phyloP scores from a whole-genome alignment of 2,797 vertebrate species.

The Simalia tracyae region DNA sequence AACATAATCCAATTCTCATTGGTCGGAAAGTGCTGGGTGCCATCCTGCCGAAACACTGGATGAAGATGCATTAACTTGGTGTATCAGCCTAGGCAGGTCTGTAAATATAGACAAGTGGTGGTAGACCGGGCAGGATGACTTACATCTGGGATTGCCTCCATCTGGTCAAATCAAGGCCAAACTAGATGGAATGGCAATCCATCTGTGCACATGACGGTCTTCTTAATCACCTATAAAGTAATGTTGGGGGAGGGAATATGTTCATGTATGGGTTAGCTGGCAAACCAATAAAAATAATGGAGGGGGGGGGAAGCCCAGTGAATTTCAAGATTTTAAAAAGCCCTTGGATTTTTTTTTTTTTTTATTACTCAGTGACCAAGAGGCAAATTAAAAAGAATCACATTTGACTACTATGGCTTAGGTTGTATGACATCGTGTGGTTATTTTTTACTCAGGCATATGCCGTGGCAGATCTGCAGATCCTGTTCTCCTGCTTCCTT shows the following conservation, averaged over 20 bases:
- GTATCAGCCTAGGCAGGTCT: neutral
- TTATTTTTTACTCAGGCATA: too few relatives aligned
- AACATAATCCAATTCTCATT: conserved; percentile 17
- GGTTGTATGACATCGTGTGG: too few relatives aligned
- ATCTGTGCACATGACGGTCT: neutral
- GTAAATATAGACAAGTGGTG: neutral
- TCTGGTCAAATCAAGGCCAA: neutral
- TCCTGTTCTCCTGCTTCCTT: too few relatives aligned
- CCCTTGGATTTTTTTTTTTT: too few relatives aligned
- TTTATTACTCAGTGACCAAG: too few relatives aligned
- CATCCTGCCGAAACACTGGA: neutral
- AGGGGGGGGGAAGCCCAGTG: too few relatives aligned
- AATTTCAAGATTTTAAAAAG: too few relatives aligned
- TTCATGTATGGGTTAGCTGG: neutral
- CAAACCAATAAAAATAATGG: neutral
- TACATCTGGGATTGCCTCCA: neutral
- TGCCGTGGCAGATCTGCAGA: too few relatives aligned
- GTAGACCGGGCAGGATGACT: neutral
- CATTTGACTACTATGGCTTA: too few relatives aligned
- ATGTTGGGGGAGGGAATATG: neutral
- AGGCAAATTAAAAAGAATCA: too few relatives aligned
- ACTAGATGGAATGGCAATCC: neutral
- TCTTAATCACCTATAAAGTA: neutral
- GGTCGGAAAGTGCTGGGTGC: neutral
- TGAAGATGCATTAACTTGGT: neutral